Evolutionary conservation across 2,888 invertebrate species (phyloP).

Genomic region (Andrena haemorrhoa): DNA sequence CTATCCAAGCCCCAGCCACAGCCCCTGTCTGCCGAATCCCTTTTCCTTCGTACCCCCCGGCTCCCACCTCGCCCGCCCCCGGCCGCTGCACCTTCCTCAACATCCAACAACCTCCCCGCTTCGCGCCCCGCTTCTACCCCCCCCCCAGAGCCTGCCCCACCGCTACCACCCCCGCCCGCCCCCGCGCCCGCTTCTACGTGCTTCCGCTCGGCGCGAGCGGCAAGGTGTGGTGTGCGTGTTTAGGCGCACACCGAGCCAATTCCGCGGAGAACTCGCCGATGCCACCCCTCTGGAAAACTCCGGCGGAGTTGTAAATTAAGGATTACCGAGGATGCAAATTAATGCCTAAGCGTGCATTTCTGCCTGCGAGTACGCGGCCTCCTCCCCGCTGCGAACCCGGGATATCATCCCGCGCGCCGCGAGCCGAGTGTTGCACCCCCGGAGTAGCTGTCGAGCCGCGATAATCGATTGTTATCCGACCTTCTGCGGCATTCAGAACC

Average conservation of each 20-base stretch:
- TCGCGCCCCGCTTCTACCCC: conserved; percentile 25
- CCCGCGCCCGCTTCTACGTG: conserved; percentile 62
- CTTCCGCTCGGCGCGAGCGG: conserved; percentile 1
- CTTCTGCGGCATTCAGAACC: conserved; percentile 60
- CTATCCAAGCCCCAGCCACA: conserved; percentile 77
- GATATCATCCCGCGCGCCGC: conserved; percentile 63
- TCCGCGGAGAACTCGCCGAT: conserved; percentile 67
- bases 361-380: conserved; percentile 4
- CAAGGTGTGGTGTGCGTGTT: conserved; percentile 52
- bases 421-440: conserved; percentile 57
- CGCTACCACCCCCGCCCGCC: conserved; percentile 11
- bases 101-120: conserved; percentile 52
- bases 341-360: conserved; percentile 62
- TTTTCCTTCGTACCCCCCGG: conserved; percentile 45
- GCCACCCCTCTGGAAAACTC: conserved; percentile 69
- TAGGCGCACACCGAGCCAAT: conserved; percentile 74
- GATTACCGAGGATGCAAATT: conserved; percentile 73
- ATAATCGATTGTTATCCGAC: conserved; percentile 68
- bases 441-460: conserved; percentile 50
- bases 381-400: conserved; percentile 6
- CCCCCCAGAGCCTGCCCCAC: conserved; percentile 32
- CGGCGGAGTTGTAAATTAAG: conserved; percentile 70
- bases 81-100: conserved; percentile 53
- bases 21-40: conserved; percentile 72
- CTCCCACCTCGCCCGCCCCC: conserved; percentile 21